Base-by-base conservation (phyloP, 2,888 invertebrate species). In the Teleogryllus oceanicus region DNA sequence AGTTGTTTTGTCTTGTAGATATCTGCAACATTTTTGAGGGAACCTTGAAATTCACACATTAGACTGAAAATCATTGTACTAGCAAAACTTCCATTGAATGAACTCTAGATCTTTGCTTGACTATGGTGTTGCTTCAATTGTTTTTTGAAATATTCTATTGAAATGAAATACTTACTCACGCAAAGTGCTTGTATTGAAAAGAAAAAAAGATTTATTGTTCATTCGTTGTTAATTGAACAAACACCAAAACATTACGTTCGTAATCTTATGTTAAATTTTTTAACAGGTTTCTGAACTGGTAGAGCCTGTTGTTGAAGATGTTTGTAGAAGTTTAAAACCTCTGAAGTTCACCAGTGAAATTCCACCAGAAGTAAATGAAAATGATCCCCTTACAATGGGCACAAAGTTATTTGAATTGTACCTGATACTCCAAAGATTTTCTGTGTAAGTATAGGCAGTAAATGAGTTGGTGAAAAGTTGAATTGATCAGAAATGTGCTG, bases 401-500 rank as follows among this genome's bases (percentile, higher is more conserved):
- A 97, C 96, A 1, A 93, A 94, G 2, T 88, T 98, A 78, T 97
- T 98, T 87, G 97, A 98, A 87, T 89, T 98, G 12, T 98, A 98
- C 87, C 90, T 98, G 83, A 92, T 95, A 1, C 88, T 98, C 80
- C 96, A 97, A 86, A 92, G 96, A 87, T 96, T 96, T 88, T 90
- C 93, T 76, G 89, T 90, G 90, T 92, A 88, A 89, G 93, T 90
- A 79, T 37, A 37, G 10, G 37, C 8, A 8, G 37, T 37, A 37
- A 37, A 37, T 5, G 37, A 37, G 8, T 8, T 37, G 11, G 12
- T 62, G 8, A 16, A 62, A 62, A 62, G 13, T 62, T 62, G 16
- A 62, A 62, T 18, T 5, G 8, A 62, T 16, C n/a, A 62, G n/a
- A 18, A 62, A 62, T 62, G 4, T 18, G 62, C 13, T 37, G 10